Evolutionary conservation across 2,113 vertebrate species (phyloP).

Genomic region (Petrocephalus microphthalmus): DNA sequence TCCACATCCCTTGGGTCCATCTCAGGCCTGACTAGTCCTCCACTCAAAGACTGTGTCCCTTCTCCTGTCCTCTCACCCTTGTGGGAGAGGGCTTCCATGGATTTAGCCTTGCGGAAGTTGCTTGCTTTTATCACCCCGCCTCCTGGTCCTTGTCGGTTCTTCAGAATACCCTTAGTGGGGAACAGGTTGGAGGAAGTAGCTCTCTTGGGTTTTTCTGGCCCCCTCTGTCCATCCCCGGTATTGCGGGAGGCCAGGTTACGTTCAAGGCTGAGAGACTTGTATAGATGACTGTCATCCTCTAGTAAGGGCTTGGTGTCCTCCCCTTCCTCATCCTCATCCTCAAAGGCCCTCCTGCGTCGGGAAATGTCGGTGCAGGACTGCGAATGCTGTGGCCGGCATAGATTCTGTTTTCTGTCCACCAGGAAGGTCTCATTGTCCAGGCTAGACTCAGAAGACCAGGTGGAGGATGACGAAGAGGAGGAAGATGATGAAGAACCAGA

Average conservation of each 20-base stretch:
- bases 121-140: slow-evolving; percentile 26
- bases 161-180: slow-evolving; percentile 32
- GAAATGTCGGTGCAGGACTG: slow-evolving; percentile 62
- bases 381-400: slow-evolving; percentile 48
- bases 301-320: slow-evolving; percentile 47
- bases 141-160: slow-evolving; percentile 29
- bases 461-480: slow-evolving; percentile 43
- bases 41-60: background rate
- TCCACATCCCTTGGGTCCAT: slow-evolving; percentile 38
- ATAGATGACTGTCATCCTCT: slow-evolving; percentile 24
- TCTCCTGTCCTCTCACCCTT: slow-evolving; percentile 20
- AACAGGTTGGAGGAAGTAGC: slow-evolving; percentile 4
- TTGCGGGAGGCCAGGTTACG: slow-evolving; percentile 28
- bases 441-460: slow-evolving; percentile 51
- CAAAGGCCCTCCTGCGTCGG: slow-evolving; percentile 39
- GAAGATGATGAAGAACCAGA: slow-evolving; percentile 46
- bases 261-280: slow-evolving; percentile 31
- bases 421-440: slow-evolving; percentile 34
- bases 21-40: slow-evolving; percentile 26
- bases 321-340: slow-evolving; percentile 35
- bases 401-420: slow-evolving; percentile 17
- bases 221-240: slow-evolving; percentile 14
- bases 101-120: slow-evolving; percentile 61
- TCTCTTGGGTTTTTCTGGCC: slow-evolving; percentile 10
- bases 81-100: slow-evolving; percentile 61